Percentiles rank a stretch among this genome's conserved stretches.
These are phyloP conservation scores for Ferrisia virgata DNA, from an alignment of 2,888 invertebrate genomes.

Conservation along the genomic window DNA sequence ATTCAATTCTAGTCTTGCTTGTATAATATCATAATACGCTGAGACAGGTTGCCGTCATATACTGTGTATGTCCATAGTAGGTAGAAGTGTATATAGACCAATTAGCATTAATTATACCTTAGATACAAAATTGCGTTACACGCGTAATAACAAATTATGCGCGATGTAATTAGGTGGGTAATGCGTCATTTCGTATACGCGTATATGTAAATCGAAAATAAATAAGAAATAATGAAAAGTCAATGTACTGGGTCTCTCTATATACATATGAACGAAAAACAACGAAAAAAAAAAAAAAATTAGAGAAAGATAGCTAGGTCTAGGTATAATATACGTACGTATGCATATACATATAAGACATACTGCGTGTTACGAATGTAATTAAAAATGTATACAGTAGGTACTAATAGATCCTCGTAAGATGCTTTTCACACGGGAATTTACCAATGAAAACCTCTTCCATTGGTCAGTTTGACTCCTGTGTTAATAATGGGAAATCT, in stretches of 20 bases:
- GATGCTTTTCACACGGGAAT: constrained; percentile 27
- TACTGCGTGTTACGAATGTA: constrained; percentile 5
- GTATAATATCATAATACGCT: too few relatives aligned
- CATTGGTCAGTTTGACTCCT: not conserved
- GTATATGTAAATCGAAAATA: constrained; percentile 35
- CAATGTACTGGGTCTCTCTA: constrained; percentile 6
- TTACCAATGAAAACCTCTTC: constrained; percentile 11
- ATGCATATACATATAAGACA: not conserved
- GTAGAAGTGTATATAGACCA: not conserved
- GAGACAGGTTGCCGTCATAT: too few relatives aligned
- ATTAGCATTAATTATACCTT: not conserved
- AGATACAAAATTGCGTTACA: not conserved
- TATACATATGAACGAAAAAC: not conserved
- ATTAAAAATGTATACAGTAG: constrained; percentile 19
- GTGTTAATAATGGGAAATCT: constrained; percentile 31
- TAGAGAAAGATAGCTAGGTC: too few relatives aligned
- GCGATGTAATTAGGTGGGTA: not conserved
- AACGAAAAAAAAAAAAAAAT: not conserved
- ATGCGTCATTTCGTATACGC: not conserved
- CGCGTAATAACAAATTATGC: not conserved
- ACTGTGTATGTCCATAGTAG: too few relatives aligned
- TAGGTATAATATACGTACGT: not conserved
- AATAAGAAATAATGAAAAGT: constrained; percentile 39
- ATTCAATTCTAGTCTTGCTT: too few relatives aligned
- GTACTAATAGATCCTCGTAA: not conserved